Base-by-base conservation (phyloP, 30 jellyfish, hydroid and myxozoan genomes). In the Chrysaora quinquecirrha region DNA sequence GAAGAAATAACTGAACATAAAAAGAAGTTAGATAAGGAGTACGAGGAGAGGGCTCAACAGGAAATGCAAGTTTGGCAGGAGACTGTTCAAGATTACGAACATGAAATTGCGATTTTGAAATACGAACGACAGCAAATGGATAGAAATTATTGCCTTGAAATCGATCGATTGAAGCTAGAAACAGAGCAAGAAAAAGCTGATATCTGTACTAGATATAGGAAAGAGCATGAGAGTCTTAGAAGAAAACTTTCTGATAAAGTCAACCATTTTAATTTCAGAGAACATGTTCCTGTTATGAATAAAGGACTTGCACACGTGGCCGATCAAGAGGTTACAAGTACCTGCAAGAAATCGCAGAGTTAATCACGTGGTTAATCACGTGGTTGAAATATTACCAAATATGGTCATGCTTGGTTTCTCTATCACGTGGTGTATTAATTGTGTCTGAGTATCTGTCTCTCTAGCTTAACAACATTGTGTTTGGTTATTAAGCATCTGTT, bases 61-160 rank as follows among this genome's bases (percentile, higher is more conserved):
- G 99, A 94, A 66, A 62, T 85, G 78, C 60, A 83, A 25, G 97
- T 86, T 28, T 94, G 99, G 99, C 99, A 87, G 38, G 96, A 94
- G 27, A 82, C 96, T 1, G 82, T 94, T 0, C 78, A 83, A 50
- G 99, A 94, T 23, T 87, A 71, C 73, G 95, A 94, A 56, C 60
- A 96, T 35, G 99, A 94, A 70, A 68, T 94, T 20, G 96, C 69
- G 23, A 86, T 94, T 35, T 64, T 94, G 81, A 87, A 84, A 62
- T 94, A 32, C 33, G 96, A 94, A 78, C 56, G 96, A 30, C 88
- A 94, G 24, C 95, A 88, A 64, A 87, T 94, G 96, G 97, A 94
- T 31, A 85, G 99, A 1, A 94, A 94, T 80, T 94, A 86, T 58
- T 84, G 96, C 66, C 56, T 87, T 1, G 99, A 88, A 30, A 87